Base-by-base conservation (phyloP, 2,797 vertebrate genomes). In the Hippoglossus hippoglossus region DNA sequence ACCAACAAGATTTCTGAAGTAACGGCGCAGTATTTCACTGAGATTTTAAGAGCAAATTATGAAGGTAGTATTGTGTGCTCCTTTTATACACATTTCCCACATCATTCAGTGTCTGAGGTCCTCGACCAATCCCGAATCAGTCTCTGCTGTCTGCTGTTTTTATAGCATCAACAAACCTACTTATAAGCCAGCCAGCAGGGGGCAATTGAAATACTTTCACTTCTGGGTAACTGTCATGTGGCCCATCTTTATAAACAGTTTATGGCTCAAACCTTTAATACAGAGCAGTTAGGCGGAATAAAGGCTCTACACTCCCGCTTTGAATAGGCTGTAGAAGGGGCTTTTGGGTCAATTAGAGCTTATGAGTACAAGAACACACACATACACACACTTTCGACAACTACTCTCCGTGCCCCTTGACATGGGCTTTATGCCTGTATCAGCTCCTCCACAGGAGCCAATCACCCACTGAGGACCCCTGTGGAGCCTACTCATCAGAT, bases 401-500 rank as follows among this genome's bases (percentile, higher is more conserved):
- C 24, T 55, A 39, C 53, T 67, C 21, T 55, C 19, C 16, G 6
- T 74, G 75, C 63, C 61, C 60, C 52, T 77, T 81, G 59, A 69
- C 75, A 74, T 26, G n/a, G 77, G 79, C 80, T 77, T 18, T 26
- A 53, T 67, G 71, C 79, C 78, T 88, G 49, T 34, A 85, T 75
- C 63, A 76, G 36, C 88, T 75, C 59, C 47, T 61, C 79, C 55
- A 62, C 73, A 52, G 65, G 80, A 89, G 62, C 83, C 80, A 55
- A 63, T 74, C 77, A 52, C 84, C 88, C 83, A 72, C 26, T 24
- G 63, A 66, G 66, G 78, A 73, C 59, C 62, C 70, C 63, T 26
- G 64, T 22, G 58, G 59, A 73, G 84, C 82, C 74, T 16, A 73
- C 73, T 88, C 84, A 84, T 84, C 85, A 77, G 62, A 71, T 81